These are phyloP conservation scores for Eupeodes corollae DNA, from an alignment of 1,140 invertebrate species.

Conservation along the genomic window DNA sequence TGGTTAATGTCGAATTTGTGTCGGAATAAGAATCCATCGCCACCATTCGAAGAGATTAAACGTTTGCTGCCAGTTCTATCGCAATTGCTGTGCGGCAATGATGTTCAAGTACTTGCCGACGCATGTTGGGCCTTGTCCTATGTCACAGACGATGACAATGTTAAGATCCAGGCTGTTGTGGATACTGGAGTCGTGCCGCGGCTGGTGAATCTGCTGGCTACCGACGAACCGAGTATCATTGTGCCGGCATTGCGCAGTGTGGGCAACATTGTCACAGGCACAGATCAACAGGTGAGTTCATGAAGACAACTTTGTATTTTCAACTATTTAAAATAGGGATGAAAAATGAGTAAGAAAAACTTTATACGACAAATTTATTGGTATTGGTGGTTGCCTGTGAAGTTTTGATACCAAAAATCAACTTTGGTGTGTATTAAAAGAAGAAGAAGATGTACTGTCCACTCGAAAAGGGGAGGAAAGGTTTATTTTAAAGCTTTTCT, in stretches of 20 bases:
- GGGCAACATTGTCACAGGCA: slow-evolving; percentile 82
- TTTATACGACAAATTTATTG: no score
- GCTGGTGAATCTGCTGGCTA: slow-evolving; percentile 63
- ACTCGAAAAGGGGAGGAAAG: no score
- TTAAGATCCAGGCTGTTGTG: slow-evolving; percentile 80
- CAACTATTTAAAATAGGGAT: no score
- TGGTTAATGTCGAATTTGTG: slow-evolving; percentile 92
- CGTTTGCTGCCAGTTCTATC: slow-evolving; percentile 72
- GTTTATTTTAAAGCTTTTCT: no score
- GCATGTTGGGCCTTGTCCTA: slow-evolving; percentile 96
- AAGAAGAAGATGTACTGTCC: no score
- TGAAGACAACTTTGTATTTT: no score
- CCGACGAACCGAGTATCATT: slow-evolving; percentile 59
- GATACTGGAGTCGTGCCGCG: slow-evolving; percentile 58
- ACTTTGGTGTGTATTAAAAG: no score
- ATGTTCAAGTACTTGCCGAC: slow-evolving; percentile 75
- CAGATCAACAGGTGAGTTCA: slow-evolving; percentile 54
- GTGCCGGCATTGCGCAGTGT: slow-evolving; percentile 82
- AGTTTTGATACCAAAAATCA: no score
- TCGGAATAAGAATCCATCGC: slow-evolving; percentile 81
- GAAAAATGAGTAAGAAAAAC: no score
- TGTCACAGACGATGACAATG: slow-evolving; percentile 85
- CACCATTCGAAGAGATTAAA: slow-evolving; percentile 62
- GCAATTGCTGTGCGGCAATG: slow-evolving; percentile 59
- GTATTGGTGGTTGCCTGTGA: no score